A percentile compares a stretch with the other conserved stretches of the same genome.
phyloP scores from a whole-genome alignment of 64 coral and sea anemone genomes.

The Hydrozoanthus tunicans region DNA sequence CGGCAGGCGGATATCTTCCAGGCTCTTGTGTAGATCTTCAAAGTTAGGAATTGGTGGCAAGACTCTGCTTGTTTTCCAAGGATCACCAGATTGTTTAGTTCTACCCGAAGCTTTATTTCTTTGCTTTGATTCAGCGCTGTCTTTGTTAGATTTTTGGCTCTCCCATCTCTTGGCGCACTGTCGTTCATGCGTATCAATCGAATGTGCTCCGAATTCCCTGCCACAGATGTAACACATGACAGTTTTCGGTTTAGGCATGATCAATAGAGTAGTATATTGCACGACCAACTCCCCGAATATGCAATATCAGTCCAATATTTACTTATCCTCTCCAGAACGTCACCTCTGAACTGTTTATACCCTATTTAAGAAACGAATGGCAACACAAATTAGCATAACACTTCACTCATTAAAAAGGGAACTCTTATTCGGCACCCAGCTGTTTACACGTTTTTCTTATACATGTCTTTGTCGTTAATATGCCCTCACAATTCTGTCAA shows the following conservation, averaged over 20 bases:
- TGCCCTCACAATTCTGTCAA: background rate
- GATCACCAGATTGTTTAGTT: slow-evolving; percentile 37
- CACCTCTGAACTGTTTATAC: background rate
- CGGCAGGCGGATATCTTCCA: slow-evolving; percentile 38
- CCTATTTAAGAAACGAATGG: slow-evolving; percentile 7
- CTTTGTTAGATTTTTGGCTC: slow-evolving; percentile 58
- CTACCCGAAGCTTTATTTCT: slow-evolving; percentile 60
- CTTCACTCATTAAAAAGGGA: background rate
- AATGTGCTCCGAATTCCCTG: slow-evolving; percentile 83
- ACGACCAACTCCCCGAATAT: background rate
- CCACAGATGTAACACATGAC: slow-evolving; percentile 94
- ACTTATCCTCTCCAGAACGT: slow-evolving; percentile 10
- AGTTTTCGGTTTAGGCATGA: slow-evolving; percentile 86
- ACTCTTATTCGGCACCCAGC: background rate
- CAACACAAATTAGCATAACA: slow-evolving; percentile 22
- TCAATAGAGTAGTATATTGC: background rate
- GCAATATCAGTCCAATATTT: background rate
- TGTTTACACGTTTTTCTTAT: slow-evolving; percentile 7
- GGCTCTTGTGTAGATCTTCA: slow-evolving; percentile 24
- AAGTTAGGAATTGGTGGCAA: slow-evolving; percentile 16
- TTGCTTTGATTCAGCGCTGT: slow-evolving; percentile 51
- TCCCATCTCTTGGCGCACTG: slow-evolving; percentile 93
- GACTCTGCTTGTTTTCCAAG: slow-evolving; percentile 33
- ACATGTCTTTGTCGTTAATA: background rate
- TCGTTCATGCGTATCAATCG: slow-evolving; percentile 79